Percentiles rank a stretch among this genome's conserved stretches.
phyloP scores from a whole-genome alignment of 2,113 vertebrate species.

The Orycteropus afer region DNA sequence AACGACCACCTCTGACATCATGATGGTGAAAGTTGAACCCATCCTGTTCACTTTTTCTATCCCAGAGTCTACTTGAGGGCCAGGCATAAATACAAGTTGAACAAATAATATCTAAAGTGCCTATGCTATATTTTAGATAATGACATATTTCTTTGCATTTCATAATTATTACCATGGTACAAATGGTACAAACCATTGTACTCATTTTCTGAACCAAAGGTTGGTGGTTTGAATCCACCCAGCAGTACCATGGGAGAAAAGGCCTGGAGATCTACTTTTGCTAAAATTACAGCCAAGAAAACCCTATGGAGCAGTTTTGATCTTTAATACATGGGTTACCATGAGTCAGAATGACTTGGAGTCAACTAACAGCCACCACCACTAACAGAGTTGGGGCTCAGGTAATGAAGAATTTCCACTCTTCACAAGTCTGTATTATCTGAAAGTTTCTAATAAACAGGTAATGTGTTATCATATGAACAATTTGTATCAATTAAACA shows the following conservation, averaged over 20 bases:
- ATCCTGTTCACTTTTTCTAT: background rate
- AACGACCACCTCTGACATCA: background rate
- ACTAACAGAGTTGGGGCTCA: background rate
- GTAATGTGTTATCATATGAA: conserved; percentile 39
- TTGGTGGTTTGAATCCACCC: background rate
- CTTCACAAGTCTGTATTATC: background rate
- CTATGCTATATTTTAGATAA: conserved; percentile 7
- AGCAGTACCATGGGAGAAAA: background rate
- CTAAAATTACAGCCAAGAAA: background rate
- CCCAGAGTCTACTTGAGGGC: background rate
- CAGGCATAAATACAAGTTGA: background rate
- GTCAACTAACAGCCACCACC: background rate
- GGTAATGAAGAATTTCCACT: conserved; percentile 2
- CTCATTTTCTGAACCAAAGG: background rate
- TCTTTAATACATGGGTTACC: background rate
- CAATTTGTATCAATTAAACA: conserved; percentile 27
- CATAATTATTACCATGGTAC: background rate
- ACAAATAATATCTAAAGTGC: background rate
- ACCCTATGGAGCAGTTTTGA: background rate
- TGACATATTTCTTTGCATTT: background rate
- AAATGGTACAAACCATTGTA: background rate
- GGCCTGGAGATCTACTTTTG: background rate
- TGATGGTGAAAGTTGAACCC: background rate
- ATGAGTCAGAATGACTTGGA: background rate
- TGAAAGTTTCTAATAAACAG: background rate